These are phyloP conservation scores for Phenganax subtilis DNA, from an alignment of 92 coral and sea anemone genomes.

Conservation along the genomic window DNA sequence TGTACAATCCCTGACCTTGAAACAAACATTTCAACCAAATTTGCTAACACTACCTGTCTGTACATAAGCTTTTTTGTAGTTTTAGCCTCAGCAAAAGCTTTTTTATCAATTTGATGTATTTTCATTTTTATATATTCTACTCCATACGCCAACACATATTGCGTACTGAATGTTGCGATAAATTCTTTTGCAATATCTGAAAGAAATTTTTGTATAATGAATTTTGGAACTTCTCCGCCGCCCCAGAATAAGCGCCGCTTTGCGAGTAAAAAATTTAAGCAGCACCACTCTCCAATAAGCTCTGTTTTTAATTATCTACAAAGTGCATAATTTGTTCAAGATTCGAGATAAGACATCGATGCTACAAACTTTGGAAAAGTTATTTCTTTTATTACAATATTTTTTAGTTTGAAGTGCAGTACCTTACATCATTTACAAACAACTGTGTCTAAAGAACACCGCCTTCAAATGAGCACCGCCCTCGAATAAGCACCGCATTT, in stretches of 20 bases:
- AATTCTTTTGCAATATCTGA: slow-evolving; percentile 73
- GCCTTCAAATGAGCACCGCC: slow-evolving; percentile 37
- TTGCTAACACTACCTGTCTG: slow-evolving; percentile 41
- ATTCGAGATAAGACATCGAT: no score
- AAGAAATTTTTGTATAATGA: background rate
- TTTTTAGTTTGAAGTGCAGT: no score
- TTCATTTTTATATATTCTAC: slow-evolving; percentile 69
- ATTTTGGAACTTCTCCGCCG: slow-evolving; percentile 21
- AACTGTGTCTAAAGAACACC: no score
- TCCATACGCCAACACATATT: slow-evolving; percentile 79
- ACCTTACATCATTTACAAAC: no score
- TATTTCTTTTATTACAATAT: no score
- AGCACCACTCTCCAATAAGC: slow-evolving; percentile 56
- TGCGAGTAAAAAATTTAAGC: no score
- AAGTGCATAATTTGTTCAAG: no score
- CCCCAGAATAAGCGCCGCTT: slow-evolving; percentile 53
- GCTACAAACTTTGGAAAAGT: no score
- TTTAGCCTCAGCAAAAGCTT: slow-evolving; percentile 58
- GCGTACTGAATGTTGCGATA: slow-evolving; percentile 62
- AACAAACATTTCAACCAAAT: background rate
- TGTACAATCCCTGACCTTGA: no score
- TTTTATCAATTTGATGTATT: slow-evolving; percentile 68
- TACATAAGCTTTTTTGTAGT: slow-evolving; percentile 46
- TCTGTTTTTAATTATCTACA: slow-evolving; percentile 16
- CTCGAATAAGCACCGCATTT: slow-evolving; percentile 52